Base-by-base conservation (phyloP, 1,140 invertebrate genomes). In the Drosophila cardini region DNA sequence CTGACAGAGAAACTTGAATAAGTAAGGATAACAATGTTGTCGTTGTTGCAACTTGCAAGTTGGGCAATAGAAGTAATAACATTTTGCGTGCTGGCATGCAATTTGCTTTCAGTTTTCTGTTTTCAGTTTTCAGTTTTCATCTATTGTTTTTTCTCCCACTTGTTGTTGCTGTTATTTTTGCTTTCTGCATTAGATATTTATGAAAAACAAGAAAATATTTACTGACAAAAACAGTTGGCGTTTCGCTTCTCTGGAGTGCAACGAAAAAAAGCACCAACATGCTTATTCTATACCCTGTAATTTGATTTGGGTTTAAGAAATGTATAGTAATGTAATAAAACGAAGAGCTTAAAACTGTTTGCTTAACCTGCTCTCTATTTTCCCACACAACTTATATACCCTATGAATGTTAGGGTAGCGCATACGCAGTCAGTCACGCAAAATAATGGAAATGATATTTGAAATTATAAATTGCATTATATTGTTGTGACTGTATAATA, bases 41-140 rank as follows among this genome's bases (percentile, higher is more conserved):
- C 16, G 45, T 13, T 76, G 71, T 65, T 76, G 48, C 13, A 56
- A 52, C 69, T 65, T 64, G 60, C 50, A 45, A 52, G 36, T 55
- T 43, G 32, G 48, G 60, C 75, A 64, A 70, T 72, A 61, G 60
- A 57, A 70, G 70, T 62, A 87, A 80, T 82, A 87, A 72, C 70
- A 87, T 77, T 87, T 87, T 87, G 83, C 79, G 83, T 87, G 79
- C 72, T 65, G 61, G 78, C 83, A 87, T 87, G 83, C 83, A 74
- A 79, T 86, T 53, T 74, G 72, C 70, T 75, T 83, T 85, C 76
- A 68, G 77, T 71, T 70, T 80, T 63, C 63, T 74, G 76, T 67
- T 75, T 83, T 85, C 76, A 64, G 75, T 67, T 75, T 83, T 85
- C 76, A 68, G 77, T 71, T 70, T 80, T 63, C 63, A 60, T 50